phyloP scores from a whole-genome alignment of 30 jellyfish, hydroid and myxozoan species.

The Hydractinia echinata region DNA sequence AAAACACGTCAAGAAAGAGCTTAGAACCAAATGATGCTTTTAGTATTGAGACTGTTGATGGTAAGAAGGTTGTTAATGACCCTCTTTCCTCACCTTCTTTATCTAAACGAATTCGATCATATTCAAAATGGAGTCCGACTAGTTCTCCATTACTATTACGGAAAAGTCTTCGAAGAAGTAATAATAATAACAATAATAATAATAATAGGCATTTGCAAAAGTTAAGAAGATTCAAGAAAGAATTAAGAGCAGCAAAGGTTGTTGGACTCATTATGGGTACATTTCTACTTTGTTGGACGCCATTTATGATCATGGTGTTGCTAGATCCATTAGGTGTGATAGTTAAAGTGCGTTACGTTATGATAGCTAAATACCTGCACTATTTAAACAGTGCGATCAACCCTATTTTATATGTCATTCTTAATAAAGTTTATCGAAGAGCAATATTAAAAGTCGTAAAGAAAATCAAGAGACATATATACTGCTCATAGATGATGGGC shows the following conservation, averaged over 20 bases:
- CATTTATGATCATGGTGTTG: slow-evolving; percentile 69
- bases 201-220: slow-evolving; percentile 17
- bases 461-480: too few relatives aligned
- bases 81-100: neutral
- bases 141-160: neutral
- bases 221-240: slow-evolving; percentile 39
- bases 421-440: slow-evolving; percentile 48
- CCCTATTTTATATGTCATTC: slow-evolving; percentile 69
- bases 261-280: slow-evolving; percentile 73
- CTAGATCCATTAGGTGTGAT: slow-evolving; percentile 22
- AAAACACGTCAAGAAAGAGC: neutral
- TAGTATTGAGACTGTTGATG: neutral
- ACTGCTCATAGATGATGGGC: too few relatives aligned
- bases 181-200: neutral
- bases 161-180: neutral
- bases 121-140: slow-evolving; percentile 14
- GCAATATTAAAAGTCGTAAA: slow-evolving; percentile 12
- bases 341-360: slow-evolving; percentile 30
- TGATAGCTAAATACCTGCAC: slow-evolving; percentile 55
- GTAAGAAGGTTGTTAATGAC: neutral
- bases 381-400: slow-evolving; percentile 79
- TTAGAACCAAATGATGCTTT: neutral
- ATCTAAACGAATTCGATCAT: neutral
- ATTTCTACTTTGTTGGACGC: slow-evolving; percentile 77
- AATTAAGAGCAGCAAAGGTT: slow-evolving; percentile 76